Base-by-base conservation (phyloP, 2,797 vertebrate species). In the Hapalemur alaotrensis region DNA sequence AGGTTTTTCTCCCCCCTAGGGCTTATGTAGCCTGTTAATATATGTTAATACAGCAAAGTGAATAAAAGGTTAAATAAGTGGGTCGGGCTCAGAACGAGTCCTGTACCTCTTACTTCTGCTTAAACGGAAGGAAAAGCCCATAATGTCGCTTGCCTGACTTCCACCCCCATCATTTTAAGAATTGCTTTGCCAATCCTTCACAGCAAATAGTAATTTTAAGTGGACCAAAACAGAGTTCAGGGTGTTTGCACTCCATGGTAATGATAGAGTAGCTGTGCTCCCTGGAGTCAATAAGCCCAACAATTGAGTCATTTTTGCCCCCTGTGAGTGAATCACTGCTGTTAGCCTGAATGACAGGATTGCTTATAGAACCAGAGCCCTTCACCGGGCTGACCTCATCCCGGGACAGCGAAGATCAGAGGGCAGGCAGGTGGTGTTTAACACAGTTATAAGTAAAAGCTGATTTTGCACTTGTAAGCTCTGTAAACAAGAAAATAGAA, bases 151-250 rank as follows among this genome's bases (percentile, higher is more conserved):
- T 98, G 98, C 98, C 95, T 98, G 97, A 96, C 96, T 98, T 98
- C 98, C 97, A 98, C 97, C 96, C 98, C 98, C 98, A 97, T 98
- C 96, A 97, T 98, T 98, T 98, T 98, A 98, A 98, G 99, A 99
- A 99, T 98, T 98, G 98, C 96, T 98, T 98, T 98, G 97, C 96
- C 97, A 98, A 98, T 98, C 95, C 98, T 98, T 98, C 97, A 98
- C 97, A 98, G 98, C 98, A 99, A 99, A 99, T 98, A 99, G 98
- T 98, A 98, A 99, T 99, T 99, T 99, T 98, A 98, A 98, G 98
- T 97, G 98, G 97, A 97, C 96, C 97, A 98, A 98, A 96, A 97
- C 69, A 85, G 69, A 98, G 91, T 95, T 97, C 97, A 93, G 97
- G 98, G 97, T 98, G 97, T 98, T 98, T 98, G 97, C 96, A 95